A percentile compares a stretch with the other conserved stretches of the same genome.
These are phyloP conservation scores for Catharus fuscescens DNA, from an alignment of 2,113 vertebrate species.

Conservation along the genomic window DNA sequence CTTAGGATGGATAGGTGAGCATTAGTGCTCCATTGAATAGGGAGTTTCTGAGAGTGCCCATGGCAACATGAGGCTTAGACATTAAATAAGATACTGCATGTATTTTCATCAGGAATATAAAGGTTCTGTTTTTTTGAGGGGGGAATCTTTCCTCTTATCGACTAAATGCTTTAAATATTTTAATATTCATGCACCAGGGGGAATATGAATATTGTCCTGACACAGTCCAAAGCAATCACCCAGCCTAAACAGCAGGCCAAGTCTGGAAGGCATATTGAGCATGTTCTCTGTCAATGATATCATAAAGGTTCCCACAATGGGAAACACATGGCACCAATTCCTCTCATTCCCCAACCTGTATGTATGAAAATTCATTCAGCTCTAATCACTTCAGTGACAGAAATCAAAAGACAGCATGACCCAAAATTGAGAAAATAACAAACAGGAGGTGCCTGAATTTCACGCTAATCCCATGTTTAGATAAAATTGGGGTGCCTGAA, in stretches of 20 bases:
- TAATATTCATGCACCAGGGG: background rate
- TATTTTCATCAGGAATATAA: background rate
- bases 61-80: background rate
- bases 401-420: conserved; percentile 1
- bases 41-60: background rate
- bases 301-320: conserved; percentile 48
- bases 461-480: background rate
- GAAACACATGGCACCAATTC: conserved; percentile 67
- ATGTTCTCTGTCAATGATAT: conserved; percentile 58
- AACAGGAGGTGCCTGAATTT: background rate
- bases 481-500: background rate
- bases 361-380: background rate
- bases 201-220: background rate
- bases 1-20: background rate
- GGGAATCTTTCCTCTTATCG: background rate
- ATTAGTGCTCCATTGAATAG: background rate
- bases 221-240: conserved; percentile 15
- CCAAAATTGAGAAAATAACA: conserved; percentile 12
- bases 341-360: conserved; percentile 49
- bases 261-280: conserved; percentile 71
- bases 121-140: background rate
- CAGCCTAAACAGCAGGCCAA: background rate
- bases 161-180: conserved; percentile 11
- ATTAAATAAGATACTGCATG: background rate
- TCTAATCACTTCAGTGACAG: conserved; percentile 33